Evolutionary conservation across 2,797 vertebrate genomes (phyloP).

Genomic region (Setipinna tenuifilis): DNA sequence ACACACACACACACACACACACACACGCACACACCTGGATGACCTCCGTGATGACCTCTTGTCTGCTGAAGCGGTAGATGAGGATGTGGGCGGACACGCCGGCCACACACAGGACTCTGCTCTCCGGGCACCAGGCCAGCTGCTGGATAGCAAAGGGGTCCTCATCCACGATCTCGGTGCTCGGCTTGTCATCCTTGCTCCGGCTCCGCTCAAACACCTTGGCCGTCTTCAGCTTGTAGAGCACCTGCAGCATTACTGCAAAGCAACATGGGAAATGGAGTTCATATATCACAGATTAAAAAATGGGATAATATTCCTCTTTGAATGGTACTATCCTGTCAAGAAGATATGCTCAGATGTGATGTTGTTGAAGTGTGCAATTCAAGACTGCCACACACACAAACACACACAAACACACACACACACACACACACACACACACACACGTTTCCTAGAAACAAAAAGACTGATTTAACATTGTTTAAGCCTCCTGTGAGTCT

Average conservation of each 20-base stretch:
- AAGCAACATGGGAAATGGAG: slow-evolving; percentile 21
- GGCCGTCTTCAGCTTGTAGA: slow-evolving; percentile 98
- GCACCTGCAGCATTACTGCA: slow-evolving; percentile 95
- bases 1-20: slow-evolving; percentile 29
- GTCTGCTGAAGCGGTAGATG: slow-evolving; percentile 96
- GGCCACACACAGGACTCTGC: slow-evolving; percentile 91
- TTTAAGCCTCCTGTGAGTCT: too few species aligned
- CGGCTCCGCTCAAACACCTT: slow-evolving; percentile 97
- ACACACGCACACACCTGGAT: slow-evolving; percentile 80
- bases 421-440: slow-evolving; percentile 18
- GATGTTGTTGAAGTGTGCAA: too few species aligned
- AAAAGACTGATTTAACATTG: too few species aligned
- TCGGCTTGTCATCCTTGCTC: slow-evolving; percentile 91
- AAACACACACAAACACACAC: not conserved
- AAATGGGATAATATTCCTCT: not conserved
- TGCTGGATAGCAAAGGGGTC: slow-evolving; percentile 97
- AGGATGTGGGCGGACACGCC: slow-evolving; percentile 97
- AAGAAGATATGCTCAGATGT: not conserved
- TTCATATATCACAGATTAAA: not conserved
- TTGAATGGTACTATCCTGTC: not conserved
- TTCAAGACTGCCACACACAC: not conserved
- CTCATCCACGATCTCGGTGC: slow-evolving; percentile 91
- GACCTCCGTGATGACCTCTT: slow-evolving; percentile 92
- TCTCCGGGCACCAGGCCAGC: slow-evolving; percentile 96
- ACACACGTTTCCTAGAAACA: too few species aligned